Evolutionary conservation across 2,888 invertebrate species (phyloP), one percentile per base, ranked within the genome.

Genomic region (Patella ulyssiponensis): DNA sequence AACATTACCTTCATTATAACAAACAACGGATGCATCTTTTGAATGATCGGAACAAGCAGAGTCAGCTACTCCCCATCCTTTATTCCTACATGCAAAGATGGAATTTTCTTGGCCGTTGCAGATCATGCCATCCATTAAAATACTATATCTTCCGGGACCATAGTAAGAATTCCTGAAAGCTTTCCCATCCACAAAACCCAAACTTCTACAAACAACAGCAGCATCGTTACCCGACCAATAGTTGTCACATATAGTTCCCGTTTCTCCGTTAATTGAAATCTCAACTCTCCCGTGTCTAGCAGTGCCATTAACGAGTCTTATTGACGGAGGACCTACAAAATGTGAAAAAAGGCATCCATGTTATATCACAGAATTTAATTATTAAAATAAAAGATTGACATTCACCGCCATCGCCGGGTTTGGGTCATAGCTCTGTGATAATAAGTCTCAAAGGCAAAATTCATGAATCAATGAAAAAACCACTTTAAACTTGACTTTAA

Each of bases 181-280:
- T 20, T 83, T 85, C 0, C 85, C 89, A 69, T 86, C 87, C n/a
- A 82, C 79, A 75, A 83, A 88, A 23, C 86, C 86, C 15, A 86
- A 77, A 56, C 80, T 75, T 76, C 82, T 85, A 78, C 88, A 88
- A 15, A 88, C 83, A 3, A 87, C 85, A 5, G 82, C 79, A 1
- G 89, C 88, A 77, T 88, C 88, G 75, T 82, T 83, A 12, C 82
- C 83, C 14, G 85, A 85, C 84, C 87, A 86, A 11, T 81, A 78
- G 69, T 85, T 81, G 74, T 88, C 88, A 82, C 89, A 89, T 15
- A 89, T 86, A 12, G 85, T 86, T 33, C 87, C 87, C 23, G 81
- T 80, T 33, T 81, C 78, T 11, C 84, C 81, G 74, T 87, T 84
- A 73, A 84, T 85, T 11, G 84, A 83, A 4, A 88, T 79, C 79